phyloP scores from a whole-genome alignment of 2,797 vertebrate species.

The Psittacula derbiana region DNA sequence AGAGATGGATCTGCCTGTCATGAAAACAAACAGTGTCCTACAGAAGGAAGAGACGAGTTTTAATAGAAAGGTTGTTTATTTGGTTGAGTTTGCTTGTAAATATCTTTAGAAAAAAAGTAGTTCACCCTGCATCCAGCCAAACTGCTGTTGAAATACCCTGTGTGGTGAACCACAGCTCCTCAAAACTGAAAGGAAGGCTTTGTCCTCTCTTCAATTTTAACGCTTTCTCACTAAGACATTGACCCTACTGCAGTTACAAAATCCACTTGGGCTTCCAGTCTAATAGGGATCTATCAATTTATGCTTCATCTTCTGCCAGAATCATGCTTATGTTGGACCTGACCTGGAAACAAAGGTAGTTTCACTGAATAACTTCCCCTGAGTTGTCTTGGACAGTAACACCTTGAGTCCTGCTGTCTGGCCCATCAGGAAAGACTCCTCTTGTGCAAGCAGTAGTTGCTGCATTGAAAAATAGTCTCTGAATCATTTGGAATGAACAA shows the following conservation, averaged over 20 bases:
- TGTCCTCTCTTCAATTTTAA: neutral
- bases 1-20: neutral
- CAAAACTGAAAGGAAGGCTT: neutral
- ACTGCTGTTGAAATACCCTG: neutral
- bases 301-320: neutral
- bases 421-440: neutral
- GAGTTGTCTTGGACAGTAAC: neutral
- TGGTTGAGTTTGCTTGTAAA: neutral
- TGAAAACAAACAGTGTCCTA: neutral
- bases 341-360: neutral
- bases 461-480: neutral
- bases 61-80: neutral
- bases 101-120: neutral
- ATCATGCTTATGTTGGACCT: neutral
- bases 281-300: neutral
- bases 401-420: neutral
- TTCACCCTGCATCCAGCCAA: neutral
- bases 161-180: neutral
- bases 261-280: neutral
- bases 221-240: neutral
- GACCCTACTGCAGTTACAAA: neutral
- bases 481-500: neutral
- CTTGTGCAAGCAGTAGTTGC: neutral
- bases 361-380: neutral
- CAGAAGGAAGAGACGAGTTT: neutral